Base-by-base conservation (phyloP, 2,888 invertebrate genomes). In the Eremobia ochroleuca region DNA sequence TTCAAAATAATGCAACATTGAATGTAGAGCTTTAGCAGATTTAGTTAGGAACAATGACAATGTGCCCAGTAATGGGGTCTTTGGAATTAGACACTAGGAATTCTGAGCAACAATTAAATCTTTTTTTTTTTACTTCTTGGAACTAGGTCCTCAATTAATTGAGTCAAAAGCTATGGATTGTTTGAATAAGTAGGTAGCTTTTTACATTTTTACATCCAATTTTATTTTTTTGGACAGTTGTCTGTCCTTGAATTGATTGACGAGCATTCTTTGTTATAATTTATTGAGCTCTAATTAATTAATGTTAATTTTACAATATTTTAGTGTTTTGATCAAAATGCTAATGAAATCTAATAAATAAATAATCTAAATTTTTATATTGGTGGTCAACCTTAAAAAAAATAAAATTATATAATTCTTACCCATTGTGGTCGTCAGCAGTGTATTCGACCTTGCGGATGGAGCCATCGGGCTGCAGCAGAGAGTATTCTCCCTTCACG, bases 401-500 rank as follows among this genome's bases (percentile, higher is more conserved):
- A 49, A 62, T 49, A 52, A 9, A 46, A n/a, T 28, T 4, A 28
- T 4, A 21, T 4, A 43, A 58, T 58, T 72, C 91, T 95, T 96
- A 97, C 95, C 97, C 97, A 77, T 95, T 97, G 90, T 97, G 97
- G 68, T 97, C 93, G 64, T 97, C 97, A 89, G 97, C 97, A 77
- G 97, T 96, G 92, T 97, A 97, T 86, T 97, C 97, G 8, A 97
- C 97, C 76, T 94, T 97, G 83, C 97, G 96, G 82, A 97, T 90
- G 83, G 97, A 97, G 75, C 97, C 97, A 87, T 97, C 97, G 52
- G 97, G 97, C 89, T 97, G 97, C 65, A 97, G 93, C 80, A 97
- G 92, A 6, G 97, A 95, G 93, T 97, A 97, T 88, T 97, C 94
- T 72, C 97, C 97, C 88, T 96, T 97, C 73, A 96, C 96, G 28